Evolutionary conservation across 2,113 vertebrate genomes (phyloP).

Genomic region (Sander vitreus): DNA sequence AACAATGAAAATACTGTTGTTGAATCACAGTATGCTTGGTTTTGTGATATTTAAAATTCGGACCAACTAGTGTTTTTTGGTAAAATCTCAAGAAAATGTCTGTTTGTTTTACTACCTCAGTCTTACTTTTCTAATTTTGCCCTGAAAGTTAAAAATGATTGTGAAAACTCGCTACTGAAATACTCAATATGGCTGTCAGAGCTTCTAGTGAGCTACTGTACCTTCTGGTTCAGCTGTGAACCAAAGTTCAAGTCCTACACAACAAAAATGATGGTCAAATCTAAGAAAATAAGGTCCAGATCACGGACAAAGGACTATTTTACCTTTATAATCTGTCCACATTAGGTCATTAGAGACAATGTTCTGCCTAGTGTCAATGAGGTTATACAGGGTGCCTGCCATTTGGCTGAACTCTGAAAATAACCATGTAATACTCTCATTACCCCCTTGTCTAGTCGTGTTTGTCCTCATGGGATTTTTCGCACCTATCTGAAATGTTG

Average conservation of each 20-base stretch:
- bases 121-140: neutral
- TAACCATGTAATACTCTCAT: conserved; percentile 21
- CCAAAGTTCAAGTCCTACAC: neutral
- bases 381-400: conserved; percentile 32
- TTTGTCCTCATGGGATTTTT: conserved; percentile 65
- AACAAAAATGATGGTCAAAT: neutral
- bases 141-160: neutral
- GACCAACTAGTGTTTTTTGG: no score
- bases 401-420: conserved; percentile 60
- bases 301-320: neutral
- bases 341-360: neutral
- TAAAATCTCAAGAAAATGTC: no score
- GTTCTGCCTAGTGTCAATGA: neutral
- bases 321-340: neutral
- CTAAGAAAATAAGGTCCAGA: neutral
- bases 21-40: neutral
- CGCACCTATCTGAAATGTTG: conserved; percentile 69
- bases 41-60: no score
- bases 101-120: no score
- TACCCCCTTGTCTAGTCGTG: conserved; percentile 30
- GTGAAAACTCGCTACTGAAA: neutral
- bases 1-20: neutral
- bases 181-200: neutral
- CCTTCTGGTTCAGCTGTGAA: neutral
- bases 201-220: neutral